phyloP scores from a whole-genome alignment of 2,797 vertebrate genomes.

The Rousettus madagascariensis region DNA sequence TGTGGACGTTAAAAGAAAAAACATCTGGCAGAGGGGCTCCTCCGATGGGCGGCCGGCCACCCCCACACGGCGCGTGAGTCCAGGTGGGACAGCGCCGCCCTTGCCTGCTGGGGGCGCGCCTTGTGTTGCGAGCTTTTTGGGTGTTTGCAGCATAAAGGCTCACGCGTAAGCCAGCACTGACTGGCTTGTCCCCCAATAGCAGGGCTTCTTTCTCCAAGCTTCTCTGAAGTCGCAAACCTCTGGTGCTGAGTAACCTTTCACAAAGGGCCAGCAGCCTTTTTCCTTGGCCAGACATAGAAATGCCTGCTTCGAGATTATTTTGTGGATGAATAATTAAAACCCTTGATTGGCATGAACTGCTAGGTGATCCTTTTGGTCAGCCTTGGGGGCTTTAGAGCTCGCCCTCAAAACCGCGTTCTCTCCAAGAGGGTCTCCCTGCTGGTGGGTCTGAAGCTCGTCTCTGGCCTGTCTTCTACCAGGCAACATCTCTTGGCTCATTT shows the following conservation, averaged over 20 bases:
- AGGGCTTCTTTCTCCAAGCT: background rate
- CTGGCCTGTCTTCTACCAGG: background rate
- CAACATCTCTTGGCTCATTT: background rate
- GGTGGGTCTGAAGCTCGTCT: background rate
- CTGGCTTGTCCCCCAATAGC: background rate
- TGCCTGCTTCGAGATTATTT: background rate
- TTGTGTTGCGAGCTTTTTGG: background rate
- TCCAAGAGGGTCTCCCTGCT: background rate
- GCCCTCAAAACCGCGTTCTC: background rate
- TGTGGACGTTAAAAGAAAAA: background rate
- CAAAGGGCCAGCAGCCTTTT: background rate
- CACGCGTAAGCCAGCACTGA: background rate
- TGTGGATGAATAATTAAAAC: background rate
- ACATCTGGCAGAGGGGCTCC: background rate
- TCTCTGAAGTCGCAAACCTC: background rate
- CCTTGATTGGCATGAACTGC: background rate
- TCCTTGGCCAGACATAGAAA: background rate
- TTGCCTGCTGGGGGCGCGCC: background rate
- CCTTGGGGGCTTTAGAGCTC: background rate
- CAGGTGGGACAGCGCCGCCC: accelerated
- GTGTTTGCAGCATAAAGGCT: background rate
- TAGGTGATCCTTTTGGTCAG: background rate
- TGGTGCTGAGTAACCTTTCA: background rate
- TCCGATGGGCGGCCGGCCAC: background rate
- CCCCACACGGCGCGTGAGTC: background rate